phyloP scores from a whole-genome alignment of 1,140 invertebrate species.

The Helicorthomorpha holstii region DNA sequence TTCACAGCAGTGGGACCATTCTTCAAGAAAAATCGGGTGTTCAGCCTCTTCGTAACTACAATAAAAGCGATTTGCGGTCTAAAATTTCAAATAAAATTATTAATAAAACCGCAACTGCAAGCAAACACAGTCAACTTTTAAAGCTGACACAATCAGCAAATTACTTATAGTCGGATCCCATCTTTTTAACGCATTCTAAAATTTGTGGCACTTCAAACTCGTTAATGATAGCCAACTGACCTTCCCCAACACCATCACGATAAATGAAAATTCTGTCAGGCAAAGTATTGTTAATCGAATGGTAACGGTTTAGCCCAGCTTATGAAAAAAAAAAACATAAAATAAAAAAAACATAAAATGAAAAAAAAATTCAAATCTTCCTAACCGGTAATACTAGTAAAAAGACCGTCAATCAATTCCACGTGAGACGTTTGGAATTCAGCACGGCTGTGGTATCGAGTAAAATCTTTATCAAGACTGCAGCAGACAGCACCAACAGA shows the following conservation, averaged over 20 bases:
- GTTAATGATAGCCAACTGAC: constrained; percentile 42
- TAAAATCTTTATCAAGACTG: constrained; percentile 21
- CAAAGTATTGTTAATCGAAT: constrained; percentile 18
- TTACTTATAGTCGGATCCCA: no score
- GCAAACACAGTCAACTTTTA: no score
- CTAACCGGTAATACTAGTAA: neutral
- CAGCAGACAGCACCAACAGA: constrained; percentile 32
- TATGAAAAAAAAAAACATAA: neutral
- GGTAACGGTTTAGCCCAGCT: constrained; percentile 14
- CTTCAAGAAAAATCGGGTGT: constrained; percentile 30
- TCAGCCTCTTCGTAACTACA: constrained; percentile 39
- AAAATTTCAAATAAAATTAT: no score
- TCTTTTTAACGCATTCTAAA: neutral
- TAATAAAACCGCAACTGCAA: no score
- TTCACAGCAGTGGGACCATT: constrained; percentile 32
- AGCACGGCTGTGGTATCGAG: constrained; percentile 18
- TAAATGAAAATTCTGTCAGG: constrained; percentile 46
- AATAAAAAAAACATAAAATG: no score
- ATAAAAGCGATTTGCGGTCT: constrained; percentile 46
- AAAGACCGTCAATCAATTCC: constrained; percentile 9
- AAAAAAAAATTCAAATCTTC: neutral
- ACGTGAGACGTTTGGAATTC: constrained; percentile 22
- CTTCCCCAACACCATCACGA: constrained; percentile 70
- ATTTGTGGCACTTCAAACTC: constrained; percentile 27
- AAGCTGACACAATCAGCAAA: no score